Conservation (phyloP, 2,797 vertebrate species). For the Acomys russatus region DNA sequence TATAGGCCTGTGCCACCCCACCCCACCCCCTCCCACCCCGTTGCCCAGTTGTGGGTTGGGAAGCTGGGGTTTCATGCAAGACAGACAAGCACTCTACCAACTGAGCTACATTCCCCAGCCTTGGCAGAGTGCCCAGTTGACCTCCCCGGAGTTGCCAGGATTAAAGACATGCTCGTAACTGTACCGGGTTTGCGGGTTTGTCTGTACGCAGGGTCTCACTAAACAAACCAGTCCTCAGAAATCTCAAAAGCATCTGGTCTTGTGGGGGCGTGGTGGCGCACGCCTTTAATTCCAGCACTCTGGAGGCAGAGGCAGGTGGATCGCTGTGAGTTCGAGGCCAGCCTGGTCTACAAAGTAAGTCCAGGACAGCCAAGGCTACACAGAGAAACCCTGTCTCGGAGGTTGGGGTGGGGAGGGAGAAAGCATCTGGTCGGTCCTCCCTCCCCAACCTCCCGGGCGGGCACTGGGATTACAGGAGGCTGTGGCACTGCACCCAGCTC, state of each 20-base stretch:
- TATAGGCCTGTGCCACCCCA: no score
- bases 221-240: no score
- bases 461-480: background rate
- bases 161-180: background rate
- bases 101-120: background rate
- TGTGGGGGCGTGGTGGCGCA: no score
- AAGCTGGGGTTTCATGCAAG: background rate
- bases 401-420: no score
- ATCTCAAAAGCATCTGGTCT: background rate
- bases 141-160: background rate
- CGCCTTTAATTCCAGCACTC: no score
- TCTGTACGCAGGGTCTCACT: background rate
- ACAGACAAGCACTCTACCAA: background rate
- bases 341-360: no score
- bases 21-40: no score
- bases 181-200: background rate
- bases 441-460: background rate
- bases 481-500: background rate
- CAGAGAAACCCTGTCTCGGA: no score
- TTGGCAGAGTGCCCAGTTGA: background rate
- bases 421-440: no score
- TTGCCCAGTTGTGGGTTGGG: background rate
- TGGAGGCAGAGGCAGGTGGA: no score
- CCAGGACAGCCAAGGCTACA: no score
- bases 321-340: no score